Percentiles rank a stretch among this genome's conserved stretches.
Conservation (phyloP, 2,797 vertebrate genomes). For the Phrynocephalus guinanensis region DNA sequence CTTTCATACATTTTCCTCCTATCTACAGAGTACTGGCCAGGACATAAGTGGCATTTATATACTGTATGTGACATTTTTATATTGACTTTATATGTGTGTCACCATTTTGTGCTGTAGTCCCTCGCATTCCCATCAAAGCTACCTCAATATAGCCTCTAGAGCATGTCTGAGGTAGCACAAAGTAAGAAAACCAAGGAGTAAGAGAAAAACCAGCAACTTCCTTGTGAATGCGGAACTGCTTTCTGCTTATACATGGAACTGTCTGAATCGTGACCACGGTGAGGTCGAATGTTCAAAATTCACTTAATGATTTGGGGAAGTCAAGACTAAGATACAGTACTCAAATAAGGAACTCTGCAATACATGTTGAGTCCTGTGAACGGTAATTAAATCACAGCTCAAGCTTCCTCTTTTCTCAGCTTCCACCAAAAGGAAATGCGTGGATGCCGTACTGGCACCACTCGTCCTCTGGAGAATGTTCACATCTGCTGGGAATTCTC, state of each 20-base stretch:
- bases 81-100: background rate
- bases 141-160: background rate
- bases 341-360: background rate
- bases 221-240: background rate
- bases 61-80: too few relatives aligned
- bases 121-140: background rate
- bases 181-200: background rate
- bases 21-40: background rate
- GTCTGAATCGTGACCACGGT: background rate
- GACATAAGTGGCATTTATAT: background rate
- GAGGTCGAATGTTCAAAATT: background rate
- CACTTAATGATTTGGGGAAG: background rate
- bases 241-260: background rate
- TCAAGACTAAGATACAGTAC: background rate
- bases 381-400: background rate
- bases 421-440: too few relatives aligned
- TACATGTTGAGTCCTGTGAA: background rate
- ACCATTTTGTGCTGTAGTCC: background rate
- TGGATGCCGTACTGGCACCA: too few relatives aligned
- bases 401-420: background rate
- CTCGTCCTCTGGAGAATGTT: too few relatives aligned
- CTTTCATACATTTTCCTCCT: background rate
- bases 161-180: background rate
- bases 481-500: too few relatives aligned
- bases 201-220: background rate